Evolutionary conservation across 2,797 vertebrate genomes (phyloP).

Genomic region (Gallirallus australis): DNA sequence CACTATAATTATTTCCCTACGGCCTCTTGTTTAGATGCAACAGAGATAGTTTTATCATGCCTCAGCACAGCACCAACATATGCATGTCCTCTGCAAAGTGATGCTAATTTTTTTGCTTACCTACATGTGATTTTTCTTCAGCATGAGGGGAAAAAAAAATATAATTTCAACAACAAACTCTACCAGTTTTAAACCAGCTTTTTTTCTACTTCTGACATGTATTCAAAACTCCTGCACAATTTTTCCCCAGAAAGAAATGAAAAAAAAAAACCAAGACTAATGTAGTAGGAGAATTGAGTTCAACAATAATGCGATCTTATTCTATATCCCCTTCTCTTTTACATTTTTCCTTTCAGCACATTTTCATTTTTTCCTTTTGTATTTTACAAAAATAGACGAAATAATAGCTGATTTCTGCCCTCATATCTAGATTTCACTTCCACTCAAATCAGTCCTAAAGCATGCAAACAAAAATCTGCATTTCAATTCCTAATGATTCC

Average conservation of each 20-base stretch:
- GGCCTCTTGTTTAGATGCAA: constrained; percentile 50
- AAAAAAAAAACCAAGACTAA: background rate
- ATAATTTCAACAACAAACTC: background rate
- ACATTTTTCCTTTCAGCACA: background rate
- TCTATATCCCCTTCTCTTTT: background rate
- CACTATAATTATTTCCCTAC: constrained; percentile 74
- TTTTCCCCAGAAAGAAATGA: background rate
- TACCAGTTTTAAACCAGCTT: background rate
- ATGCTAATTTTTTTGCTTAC: constrained; percentile 5
- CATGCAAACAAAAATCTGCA: constrained; percentile 77
- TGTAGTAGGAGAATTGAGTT: background rate
- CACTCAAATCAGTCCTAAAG: constrained; percentile 65
- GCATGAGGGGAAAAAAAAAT: background rate
- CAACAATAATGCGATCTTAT: background rate
- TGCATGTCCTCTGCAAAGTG: constrained; percentile 37
- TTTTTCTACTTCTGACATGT: background rate
- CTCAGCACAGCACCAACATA: background rate
- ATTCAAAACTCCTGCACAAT: background rate
- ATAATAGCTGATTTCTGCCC: constrained; percentile 57
- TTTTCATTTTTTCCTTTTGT: constrained; percentile 34
- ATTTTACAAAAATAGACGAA: constrained; percentile 23
- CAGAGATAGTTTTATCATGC: constrained; percentile 11
- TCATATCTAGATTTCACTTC: constrained; percentile 63
- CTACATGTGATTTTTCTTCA: constrained; percentile 31
- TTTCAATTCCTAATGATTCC: constrained; percentile 82